phyloP scores from a whole-genome alignment of 2,888 invertebrate species.

The Artemia sinica region DNA sequence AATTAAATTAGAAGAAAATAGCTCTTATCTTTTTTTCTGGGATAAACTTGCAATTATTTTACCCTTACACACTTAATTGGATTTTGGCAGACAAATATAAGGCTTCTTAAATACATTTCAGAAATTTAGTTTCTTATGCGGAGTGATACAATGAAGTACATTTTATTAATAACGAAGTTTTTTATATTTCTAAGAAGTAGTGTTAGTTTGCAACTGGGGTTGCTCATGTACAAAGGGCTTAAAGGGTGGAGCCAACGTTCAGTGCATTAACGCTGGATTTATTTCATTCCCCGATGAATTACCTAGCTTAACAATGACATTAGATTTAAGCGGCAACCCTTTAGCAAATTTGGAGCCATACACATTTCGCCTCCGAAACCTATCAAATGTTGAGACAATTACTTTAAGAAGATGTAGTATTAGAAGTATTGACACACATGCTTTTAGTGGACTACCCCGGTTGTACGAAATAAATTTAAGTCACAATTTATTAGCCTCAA shows the following conservation, averaged over 20 bases:
- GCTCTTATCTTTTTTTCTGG: no score
- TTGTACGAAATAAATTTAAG: conserved; percentile 64
- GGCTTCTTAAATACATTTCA: no score
- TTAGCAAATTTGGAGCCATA: conserved; percentile 48
- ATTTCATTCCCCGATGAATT: neutral
- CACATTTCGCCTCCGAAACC: conserved; percentile 52
- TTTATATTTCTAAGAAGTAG: no score
- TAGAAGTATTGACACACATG: conserved; percentile 47
- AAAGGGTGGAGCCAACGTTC: neutral
- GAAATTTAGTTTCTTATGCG: no score
- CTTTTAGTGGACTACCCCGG: conserved; percentile 59
- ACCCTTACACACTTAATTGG: no score
- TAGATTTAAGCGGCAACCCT: conserved; percentile 57
- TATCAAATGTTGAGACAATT: conserved; percentile 61
- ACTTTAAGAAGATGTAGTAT: conserved; percentile 53
- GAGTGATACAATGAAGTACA: no score
- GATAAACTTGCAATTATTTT: no score
- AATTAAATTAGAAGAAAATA: no score
- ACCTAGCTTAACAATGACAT: conserved; percentile 32
- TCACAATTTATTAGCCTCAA: conserved; percentile 45
- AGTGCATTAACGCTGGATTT: conserved; percentile 9
- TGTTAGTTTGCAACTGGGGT: no score
- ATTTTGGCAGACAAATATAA: no score
- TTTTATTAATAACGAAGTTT: no score
- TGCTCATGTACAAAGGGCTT: neutral